Evolutionary conservation across 2,797 vertebrate species (phyloP), one percentile per base, ranked within the genome.

Genomic region (Neoniphon sammara): DNA sequence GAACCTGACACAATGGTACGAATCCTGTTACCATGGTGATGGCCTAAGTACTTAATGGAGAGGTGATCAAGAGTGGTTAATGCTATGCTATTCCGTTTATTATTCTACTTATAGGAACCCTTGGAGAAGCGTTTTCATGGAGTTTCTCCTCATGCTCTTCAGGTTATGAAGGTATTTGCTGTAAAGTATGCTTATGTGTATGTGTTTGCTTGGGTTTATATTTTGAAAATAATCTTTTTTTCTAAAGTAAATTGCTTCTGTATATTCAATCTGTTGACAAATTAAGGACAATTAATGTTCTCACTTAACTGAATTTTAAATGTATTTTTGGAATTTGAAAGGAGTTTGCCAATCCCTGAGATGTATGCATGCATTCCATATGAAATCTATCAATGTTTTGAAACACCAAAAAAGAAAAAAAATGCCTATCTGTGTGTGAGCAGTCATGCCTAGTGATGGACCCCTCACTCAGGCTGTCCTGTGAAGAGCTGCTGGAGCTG

Each of bases 391-490:
- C 54, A 18, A 36, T 36, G 9, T 17, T 66, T 10, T 65, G 46
- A 54, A 65, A 61, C 20, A 5, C 2, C 7, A 27, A 27, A 27
- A 27, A 27, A 27, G 25, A 27, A 27, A 27, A 27, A 27, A 27
- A 27, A 11, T 60, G 5, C 47, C 25, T 73, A 25, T 65, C 9
- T 55, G 23, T 79, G 15, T 72, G 20, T 69, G 31, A 50, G n/a
- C 84, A 97, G 96, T 94, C 91, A 0, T 96, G 95, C 82, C 93
- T 97, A 72, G 93, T 94, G 79, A 97, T 97, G 96, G 95, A 96
- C 78, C 96, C 96, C 0, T 92, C 91, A 14, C 91, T 93, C 31
- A 91, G 96, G 34, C 79, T 95, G 75, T 94, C 94, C 69, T 97
- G 95, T 70, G 94, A 95, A 47, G 95, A 95, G 68, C 91, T 97